Evolutionary conservation across 2,797 vertebrate species (phyloP).

Genomic region (Xenentodon cancila): DNA sequence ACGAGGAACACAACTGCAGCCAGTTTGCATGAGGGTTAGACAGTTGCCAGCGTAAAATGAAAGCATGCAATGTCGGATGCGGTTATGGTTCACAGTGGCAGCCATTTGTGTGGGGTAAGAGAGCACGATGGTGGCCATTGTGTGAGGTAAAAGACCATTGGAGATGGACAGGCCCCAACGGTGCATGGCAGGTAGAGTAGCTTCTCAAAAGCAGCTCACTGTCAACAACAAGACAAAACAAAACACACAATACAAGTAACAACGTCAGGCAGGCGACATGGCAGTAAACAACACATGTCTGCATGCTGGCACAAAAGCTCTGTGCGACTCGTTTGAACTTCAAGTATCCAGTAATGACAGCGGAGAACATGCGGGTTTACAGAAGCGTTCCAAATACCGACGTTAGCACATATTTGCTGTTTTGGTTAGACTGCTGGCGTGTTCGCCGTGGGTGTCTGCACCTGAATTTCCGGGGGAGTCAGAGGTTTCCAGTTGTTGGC

Average conservation of each 20-base stretch:
- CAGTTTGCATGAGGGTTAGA: conserved; percentile 51
- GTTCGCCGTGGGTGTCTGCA: conserved; percentile 64
- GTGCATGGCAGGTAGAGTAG: conserved; percentile 75
- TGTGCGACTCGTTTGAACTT: conserved; percentile 17
- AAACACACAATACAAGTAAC: conserved; percentile 67
- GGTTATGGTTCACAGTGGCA: conserved; percentile 67
- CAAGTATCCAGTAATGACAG: conserved; percentile 30
- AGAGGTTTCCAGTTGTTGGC: conserved; percentile 98
- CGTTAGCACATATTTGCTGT: neutral
- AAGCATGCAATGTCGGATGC: conserved; percentile 69
- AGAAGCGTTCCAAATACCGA: conserved; percentile 46
- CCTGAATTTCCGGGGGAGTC: conserved; percentile 93
- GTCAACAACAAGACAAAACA: conserved; percentile 77
- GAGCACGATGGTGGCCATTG: conserved; percentile 61
- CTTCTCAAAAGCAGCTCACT: conserved; percentile 82
- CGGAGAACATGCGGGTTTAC: conserved; percentile 62
- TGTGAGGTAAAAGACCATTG: conserved; percentile 70
- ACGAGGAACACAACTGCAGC: conserved; percentile 42
- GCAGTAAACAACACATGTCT: conserved; percentile 42
- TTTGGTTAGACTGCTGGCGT: neutral
- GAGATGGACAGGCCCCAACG: conserved; percentile 68
- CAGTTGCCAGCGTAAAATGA: conserved; percentile 28
- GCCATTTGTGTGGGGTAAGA: conserved; percentile 67
- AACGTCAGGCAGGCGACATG: conserved; percentile 68
- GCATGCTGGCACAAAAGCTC: conserved; percentile 53